These are phyloP conservation scores for Taphrorychus bicolor DNA, from an alignment of 2,888 invertebrate species.

Conservation along the genomic window DNA sequence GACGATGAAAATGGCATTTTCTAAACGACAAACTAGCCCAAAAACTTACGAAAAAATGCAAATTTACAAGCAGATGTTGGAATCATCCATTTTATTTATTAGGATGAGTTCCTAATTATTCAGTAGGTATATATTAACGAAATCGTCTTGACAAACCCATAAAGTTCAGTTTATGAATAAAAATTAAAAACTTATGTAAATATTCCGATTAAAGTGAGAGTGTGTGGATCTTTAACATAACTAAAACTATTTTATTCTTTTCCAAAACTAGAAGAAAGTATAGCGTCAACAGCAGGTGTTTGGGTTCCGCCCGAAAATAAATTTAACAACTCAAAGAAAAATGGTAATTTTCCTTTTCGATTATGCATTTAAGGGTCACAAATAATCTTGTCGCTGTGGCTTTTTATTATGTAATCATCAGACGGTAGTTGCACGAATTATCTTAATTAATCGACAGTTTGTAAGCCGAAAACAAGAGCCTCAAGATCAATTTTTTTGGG, in stretches of 20 bases:
- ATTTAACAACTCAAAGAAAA: too few relatives aligned
- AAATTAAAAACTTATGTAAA: constrained; percentile 14
- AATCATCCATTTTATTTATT: neutral
- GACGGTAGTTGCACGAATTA: too few relatives aligned
- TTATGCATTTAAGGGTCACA: too few relatives aligned
- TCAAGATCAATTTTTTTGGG: too few relatives aligned
- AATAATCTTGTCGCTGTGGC: too few relatives aligned
- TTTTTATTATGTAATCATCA: too few relatives aligned
- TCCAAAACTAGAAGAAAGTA: too few relatives aligned
- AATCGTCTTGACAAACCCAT: neutral
- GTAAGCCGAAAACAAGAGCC: too few relatives aligned
- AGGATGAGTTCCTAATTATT: neutral
- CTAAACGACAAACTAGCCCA: constrained; percentile 3
- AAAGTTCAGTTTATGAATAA: neutral
- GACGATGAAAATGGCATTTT: constrained; percentile 1
- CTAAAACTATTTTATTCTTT: neutral
- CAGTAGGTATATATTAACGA: neutral
- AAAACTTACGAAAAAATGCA: constrained; percentile 17
- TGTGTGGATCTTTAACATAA: neutral
- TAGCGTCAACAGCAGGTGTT: too few relatives aligned
- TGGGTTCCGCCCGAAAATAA: too few relatives aligned
- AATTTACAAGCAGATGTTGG: constrained; percentile 9
- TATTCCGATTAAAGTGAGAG: constrained; percentile 30
- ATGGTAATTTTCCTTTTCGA: too few relatives aligned
- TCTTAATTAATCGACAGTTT: too few relatives aligned